A percentile compares a stretch with the other conserved stretches of the same genome.
These are phyloP conservation scores for Acanthaster planci DNA, from an alignment of 35 echinoderm and acorn worm genomes.

Conservation along the genomic window DNA sequence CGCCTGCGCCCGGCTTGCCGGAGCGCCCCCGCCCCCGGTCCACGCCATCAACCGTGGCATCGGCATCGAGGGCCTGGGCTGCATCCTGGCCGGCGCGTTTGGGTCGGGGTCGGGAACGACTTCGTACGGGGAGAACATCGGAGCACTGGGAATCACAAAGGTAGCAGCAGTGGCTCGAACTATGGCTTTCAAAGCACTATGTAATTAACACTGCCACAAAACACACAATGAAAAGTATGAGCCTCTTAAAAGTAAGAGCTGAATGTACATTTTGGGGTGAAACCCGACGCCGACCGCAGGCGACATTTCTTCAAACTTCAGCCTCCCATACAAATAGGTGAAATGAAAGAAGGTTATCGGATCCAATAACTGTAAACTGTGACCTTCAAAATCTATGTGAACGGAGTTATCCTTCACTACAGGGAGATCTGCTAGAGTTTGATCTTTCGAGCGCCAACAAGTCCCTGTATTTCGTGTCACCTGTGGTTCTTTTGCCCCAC, in stretches of 20 bases:
- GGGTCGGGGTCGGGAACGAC: slow-evolving; percentile 86
- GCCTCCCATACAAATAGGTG: too few relatives aligned
- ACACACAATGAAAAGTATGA: neutral
- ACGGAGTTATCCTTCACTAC: too few relatives aligned
- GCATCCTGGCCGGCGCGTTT: slow-evolving; percentile 70
- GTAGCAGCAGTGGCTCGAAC: slow-evolving; percentile 18
- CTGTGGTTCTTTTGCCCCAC: neutral
- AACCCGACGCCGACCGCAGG: neutral
- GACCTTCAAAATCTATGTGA: too few relatives aligned
- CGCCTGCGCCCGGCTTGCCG: slow-evolving; percentile 73
- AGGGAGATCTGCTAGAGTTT: too few relatives aligned
- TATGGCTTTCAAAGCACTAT: neutral
- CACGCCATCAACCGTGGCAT: slow-evolving; percentile 90
- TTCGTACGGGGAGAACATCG: slow-evolving; percentile 93
- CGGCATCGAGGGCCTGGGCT: slow-evolving; percentile 81
- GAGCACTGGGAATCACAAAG: slow-evolving; percentile 94
- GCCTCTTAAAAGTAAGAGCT: neutral
- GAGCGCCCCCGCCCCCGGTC: slow-evolving; percentile 79
- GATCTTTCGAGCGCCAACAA: too few relatives aligned
- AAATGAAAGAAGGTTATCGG: too few relatives aligned
- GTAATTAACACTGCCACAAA: neutral
- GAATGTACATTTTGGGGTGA: neutral
- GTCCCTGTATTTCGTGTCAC: too few relatives aligned
- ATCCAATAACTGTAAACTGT: too few relatives aligned
- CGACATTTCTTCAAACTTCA: neutral